phyloP scores from a whole-genome alignment of 2,888 invertebrate genomes.

The Piscicola geometra region DNA sequence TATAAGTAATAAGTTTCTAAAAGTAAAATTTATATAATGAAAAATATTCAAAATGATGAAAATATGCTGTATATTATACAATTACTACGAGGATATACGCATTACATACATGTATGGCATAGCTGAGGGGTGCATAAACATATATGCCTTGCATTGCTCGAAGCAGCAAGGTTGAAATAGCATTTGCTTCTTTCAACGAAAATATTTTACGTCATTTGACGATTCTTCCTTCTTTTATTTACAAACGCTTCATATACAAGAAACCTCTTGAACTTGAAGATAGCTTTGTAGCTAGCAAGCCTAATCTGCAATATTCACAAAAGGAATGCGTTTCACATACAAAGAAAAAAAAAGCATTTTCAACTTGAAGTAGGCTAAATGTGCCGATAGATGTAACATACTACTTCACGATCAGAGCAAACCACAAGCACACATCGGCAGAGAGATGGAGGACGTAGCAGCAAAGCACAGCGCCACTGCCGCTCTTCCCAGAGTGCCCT shows the following conservation, averaged over 20 bases:
- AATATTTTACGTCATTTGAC: background rate
- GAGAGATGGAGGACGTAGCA: slow-evolving; percentile 4
- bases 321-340: background rate
- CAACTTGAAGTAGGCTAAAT: background rate
- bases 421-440: background rate
- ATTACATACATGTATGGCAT: background rate
- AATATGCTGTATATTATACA: no score
- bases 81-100: no score
- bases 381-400: background rate
- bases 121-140: background rate
- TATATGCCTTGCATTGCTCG: slow-evolving; percentile 15
- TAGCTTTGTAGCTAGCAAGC: slow-evolving; percentile 1
- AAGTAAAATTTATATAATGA: no score
- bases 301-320: background rate
- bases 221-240: no score
- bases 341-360: background rate
- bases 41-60: no score
- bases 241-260: no score
- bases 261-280: background rate
- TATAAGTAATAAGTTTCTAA: no score
- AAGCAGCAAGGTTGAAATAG: slow-evolving; percentile 18
- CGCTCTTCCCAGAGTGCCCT: background rate
- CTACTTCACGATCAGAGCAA: background rate
- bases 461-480: background rate
- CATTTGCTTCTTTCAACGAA: slow-evolving; percentile 13